Percentiles rank a stretch among this genome's conserved stretches.
These are phyloP conservation scores for Cecidostiba fungosa DNA, from an alignment of 2,888 invertebrate species.

Conservation along the genomic window DNA sequence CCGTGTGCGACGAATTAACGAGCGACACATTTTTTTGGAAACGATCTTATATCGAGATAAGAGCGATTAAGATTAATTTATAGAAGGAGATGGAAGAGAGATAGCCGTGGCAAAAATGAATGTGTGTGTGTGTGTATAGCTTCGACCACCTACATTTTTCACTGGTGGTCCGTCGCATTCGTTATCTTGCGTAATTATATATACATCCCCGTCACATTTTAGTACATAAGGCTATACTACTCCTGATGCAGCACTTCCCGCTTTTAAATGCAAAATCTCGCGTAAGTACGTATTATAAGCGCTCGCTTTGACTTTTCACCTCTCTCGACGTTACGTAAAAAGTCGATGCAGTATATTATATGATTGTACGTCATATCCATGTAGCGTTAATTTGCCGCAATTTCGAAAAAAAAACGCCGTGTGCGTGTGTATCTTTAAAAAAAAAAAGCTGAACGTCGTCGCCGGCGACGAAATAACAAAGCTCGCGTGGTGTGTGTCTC, in stretches of 20 bases:
- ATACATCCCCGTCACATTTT: background rate
- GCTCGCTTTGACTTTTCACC: conserved; percentile 23
- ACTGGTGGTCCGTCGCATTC: background rate
- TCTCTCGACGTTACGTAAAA: conserved; percentile 5
- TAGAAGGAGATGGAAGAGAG: background rate
- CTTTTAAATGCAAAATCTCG: background rate
- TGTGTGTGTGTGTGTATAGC: background rate
- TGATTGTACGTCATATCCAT: too few relatives aligned
- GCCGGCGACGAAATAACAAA: too few relatives aligned
- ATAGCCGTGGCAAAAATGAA: background rate
- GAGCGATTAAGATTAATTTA: conserved; percentile 1
- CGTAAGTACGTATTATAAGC: background rate
- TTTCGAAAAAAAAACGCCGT: too few relatives aligned
- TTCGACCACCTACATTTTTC: background rate
- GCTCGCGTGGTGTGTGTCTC: too few relatives aligned
- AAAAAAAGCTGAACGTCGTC: too few relatives aligned
- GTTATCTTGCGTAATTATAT: background rate
- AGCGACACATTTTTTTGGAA: background rate
- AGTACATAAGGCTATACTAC: background rate
- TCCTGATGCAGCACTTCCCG: background rate
- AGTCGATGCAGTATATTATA: background rate
- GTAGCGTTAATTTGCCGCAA: too few relatives aligned
- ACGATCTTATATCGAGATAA: too few relatives aligned
- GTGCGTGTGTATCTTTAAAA: too few relatives aligned
- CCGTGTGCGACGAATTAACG: background rate